phyloP scores from a whole-genome alignment of 2,888 invertebrate genomes.

The Campopleginae sp. region DNA sequence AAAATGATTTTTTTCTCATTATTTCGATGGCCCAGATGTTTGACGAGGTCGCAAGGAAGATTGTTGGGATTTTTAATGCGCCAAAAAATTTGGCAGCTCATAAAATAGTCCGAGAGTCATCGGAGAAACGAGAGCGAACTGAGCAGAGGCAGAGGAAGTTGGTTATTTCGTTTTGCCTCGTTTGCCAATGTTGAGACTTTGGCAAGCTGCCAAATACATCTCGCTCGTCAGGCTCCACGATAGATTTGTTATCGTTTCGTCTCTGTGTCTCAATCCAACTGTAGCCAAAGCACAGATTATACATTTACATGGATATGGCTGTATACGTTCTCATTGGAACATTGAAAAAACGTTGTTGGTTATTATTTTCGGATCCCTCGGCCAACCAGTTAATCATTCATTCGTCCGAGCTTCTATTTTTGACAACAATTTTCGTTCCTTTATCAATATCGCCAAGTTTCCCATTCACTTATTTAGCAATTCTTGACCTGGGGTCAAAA shows the following conservation, averaged over 20 bases:
- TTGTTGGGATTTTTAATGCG: slow-evolving; percentile 6
- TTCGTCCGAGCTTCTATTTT: neutral
- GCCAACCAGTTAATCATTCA: neutral
- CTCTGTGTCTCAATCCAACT: slow-evolving; percentile 10
- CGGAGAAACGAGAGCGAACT: neutral
- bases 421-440: neutral
- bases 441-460: slow-evolving; percentile 2
- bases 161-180: slow-evolving; percentile 13
- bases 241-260: slow-evolving; percentile 32
- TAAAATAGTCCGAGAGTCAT: neutral
- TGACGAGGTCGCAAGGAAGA: neutral
- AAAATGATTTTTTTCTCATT: neutral
- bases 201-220: slow-evolving; percentile 17
- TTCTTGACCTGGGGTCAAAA: too few relatives aligned
- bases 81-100: slow-evolving; percentile 22
- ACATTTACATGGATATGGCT: neutral
- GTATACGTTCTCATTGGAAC: neutral
- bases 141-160: neutral
- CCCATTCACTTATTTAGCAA: neutral
- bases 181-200: slow-evolving; percentile 24
- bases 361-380: neutral
- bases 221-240: neutral
- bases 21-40: neutral
- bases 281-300: neutral
- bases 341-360: neutral